Evolutionary conservation across 2,888 invertebrate genomes (phyloP), one percentile per base, ranked within the genome.

Genomic region (Eupithecia centaureata): DNA sequence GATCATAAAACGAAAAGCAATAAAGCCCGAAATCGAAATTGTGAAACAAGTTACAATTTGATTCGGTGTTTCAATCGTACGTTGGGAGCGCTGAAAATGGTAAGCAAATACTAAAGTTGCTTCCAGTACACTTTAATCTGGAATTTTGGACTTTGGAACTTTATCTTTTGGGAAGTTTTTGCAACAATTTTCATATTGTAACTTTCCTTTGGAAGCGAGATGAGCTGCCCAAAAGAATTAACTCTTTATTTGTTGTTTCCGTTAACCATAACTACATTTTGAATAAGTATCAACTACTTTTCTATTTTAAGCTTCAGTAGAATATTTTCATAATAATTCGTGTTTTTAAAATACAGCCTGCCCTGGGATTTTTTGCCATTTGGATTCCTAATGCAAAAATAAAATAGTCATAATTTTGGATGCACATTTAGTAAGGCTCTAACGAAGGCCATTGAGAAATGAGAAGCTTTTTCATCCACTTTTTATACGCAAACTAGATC

Each of bases 1-100:
- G 79, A 75, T 80, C 82, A 83, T 88, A 87, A 88, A 88, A 86
- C 74, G 71, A 82, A 86, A 87, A 84, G 77, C 82, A 85, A 90
- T 89, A 90, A 89, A 83, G 80, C 63, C 70, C 72, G 71, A 79
- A 88, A 87, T 83, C 79, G 84, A 85, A 85, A 82, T 92, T 90
- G 82, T 80, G 86, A 86, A 91, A 90, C 84, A 77, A 78, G 76
- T 77, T 79, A 71, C 77, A 79, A 86, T 88, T 89, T 83, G 85
- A 86, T 88, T 90, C 83, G 77, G 73, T 70, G 82, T 85, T 86
- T 84, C 82, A 86, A 86, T 83, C 80, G 74, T 78, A 57, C 65
- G 59, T 59, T 77, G 78, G 54, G 59, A 57, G 73, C 64, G 32
- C 69, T 71, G 66, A 75, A 67, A 75, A 75, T 76, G 81, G 86